Evolutionary conservation across 1,140 invertebrate genomes (phyloP), one percentile per base, ranked within the genome.

Genomic region (Drosophila aff.): DNA sequence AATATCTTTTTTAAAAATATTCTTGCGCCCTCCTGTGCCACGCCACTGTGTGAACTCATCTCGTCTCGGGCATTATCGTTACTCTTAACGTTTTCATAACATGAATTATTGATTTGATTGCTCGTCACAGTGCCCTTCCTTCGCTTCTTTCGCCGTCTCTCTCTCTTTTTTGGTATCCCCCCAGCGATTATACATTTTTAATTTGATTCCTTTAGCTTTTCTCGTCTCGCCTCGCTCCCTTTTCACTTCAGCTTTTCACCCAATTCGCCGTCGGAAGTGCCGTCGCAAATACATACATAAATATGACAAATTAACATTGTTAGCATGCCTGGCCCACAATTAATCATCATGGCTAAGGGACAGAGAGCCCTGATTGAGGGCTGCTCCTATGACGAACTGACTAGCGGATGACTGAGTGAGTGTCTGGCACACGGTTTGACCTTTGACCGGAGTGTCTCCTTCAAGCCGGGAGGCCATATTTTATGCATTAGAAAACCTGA

Each of bases 41-140:
- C 41, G 18, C n/a, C 47, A 15, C 52, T 65, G 36, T 46, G 23
- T 38, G 63, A 62, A 61, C 74, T 67, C 60, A 65, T 46, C 62
- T 66, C 44, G 33, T 36, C 38, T 50, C 61, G 36, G 49, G 69
- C 82, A 90, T 80, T 80, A 79, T 79, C 76, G 67, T 80, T 79
- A 80, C 77, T 74, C 81, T 72, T 76, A 71, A 67, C 85, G 78
- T 89, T 81, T 75, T 79, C 85, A 79, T 76, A 84, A 71, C 78
- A 84, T 90, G 85, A 89, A 90, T 90, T 90, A 90, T 90, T 90
- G 86, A 90, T 90, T 90, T 82, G 86, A 90, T 85, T 81, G 81
- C 81, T 81, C 74, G 66, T 79, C 75, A 53, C 74, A 44, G 55
- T 63, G 47, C 41, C 43, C 44, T 36, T 43, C 8, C 58, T 13